phyloP scores from a whole-genome alignment of 1,140 invertebrate species.

The Hydropsyche tenuis region DNA sequence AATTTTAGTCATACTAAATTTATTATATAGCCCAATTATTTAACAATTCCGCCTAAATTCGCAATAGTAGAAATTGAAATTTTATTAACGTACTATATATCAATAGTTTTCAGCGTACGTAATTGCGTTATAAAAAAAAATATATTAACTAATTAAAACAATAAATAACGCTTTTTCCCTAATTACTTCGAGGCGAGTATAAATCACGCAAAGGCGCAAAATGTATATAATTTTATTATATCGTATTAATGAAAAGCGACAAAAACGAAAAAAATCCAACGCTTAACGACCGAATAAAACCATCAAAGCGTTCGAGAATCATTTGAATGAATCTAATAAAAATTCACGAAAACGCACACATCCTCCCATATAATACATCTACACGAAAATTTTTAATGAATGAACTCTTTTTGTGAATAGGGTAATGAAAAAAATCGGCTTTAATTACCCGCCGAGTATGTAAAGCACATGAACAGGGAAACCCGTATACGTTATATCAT shows the following conservation, averaged over 20 bases:
- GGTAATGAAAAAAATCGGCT: neutral
- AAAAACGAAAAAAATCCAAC: neutral
- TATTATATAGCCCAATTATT: too few species aligned
- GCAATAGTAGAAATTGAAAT: too few species aligned
- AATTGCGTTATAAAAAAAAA: too few species aligned
- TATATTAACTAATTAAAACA: too few species aligned
- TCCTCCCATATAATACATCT: too few species aligned
- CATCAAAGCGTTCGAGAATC: slow-evolving; percentile 18
- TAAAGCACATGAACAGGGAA: slow-evolving; percentile 5
- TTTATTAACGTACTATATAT: too few species aligned
- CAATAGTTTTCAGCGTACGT: too few species aligned
- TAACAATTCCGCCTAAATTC: too few species aligned
- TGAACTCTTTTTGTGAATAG: neutral
- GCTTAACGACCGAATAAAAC: slow-evolving; percentile 24
- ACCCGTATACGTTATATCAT: neutral
- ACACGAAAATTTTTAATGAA: slow-evolving; percentile 8
- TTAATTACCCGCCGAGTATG: slow-evolving; percentile 8
- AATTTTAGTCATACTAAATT: too few species aligned
- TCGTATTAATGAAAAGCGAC: neutral
- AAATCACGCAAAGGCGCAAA: neutral
- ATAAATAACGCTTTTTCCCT: too few species aligned
- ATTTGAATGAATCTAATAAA: slow-evolving; percentile 24
- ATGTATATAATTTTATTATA: slow-evolving; percentile 11
- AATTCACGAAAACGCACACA: neutral
- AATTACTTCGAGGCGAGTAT: neutral